Evolutionary conservation across 2,113 vertebrate genomes (phyloP), one percentile per base, ranked within the genome.

Genomic region (Aegithalos caudatus): DNA sequence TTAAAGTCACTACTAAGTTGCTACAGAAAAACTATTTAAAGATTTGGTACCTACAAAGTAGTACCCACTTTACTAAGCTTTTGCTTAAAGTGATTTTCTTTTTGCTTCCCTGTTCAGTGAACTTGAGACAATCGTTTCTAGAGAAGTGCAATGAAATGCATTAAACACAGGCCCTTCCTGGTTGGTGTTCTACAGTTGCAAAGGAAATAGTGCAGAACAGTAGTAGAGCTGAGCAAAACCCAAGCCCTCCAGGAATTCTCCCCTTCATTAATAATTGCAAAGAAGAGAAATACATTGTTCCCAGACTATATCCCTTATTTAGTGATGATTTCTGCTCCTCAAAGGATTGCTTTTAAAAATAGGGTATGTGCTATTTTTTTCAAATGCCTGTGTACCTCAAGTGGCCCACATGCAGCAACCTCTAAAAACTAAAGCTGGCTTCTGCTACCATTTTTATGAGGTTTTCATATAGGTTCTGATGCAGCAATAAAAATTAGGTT

Each of bases 171-270:
- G 19, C 71, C 45, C 16, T 82, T 94, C 67, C 88, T 86, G 62
- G 66, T 35, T 93, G 67, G 44, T 66, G 45, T 67, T 85, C 79
- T 44, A 61, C 79, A 86, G 88, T 71, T 80, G 82, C 62, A 90
- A 67, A 86, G 67, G 78, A 95, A 96, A 91, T 35, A 96, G 85
- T 29, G 66, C 92, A 96, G 82, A 96, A 92, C 79, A 86, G 76
- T 3, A 71, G 53, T 5, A 86, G 71, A 88, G 64, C 71, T 48
- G 85, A 92, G 76, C 40, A 92, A 86, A 96, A 64, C 15, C 48
- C 33, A 86, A 77, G 60, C 51, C 93, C 64, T 94, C 42, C 56
- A 96, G 88, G 85, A 96, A 90, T 92, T 71, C 51, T 61, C 18
- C 86, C 28, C 48, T n/a, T 74, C 85, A 86, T 90, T 85, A 94